A percentile compares a stretch with the other conserved stretches of the same genome.
These are phyloP conservation scores for Anastrepha obliqua DNA, from an alignment of 1,140 invertebrate species.

Conservation along the genomic window DNA sequence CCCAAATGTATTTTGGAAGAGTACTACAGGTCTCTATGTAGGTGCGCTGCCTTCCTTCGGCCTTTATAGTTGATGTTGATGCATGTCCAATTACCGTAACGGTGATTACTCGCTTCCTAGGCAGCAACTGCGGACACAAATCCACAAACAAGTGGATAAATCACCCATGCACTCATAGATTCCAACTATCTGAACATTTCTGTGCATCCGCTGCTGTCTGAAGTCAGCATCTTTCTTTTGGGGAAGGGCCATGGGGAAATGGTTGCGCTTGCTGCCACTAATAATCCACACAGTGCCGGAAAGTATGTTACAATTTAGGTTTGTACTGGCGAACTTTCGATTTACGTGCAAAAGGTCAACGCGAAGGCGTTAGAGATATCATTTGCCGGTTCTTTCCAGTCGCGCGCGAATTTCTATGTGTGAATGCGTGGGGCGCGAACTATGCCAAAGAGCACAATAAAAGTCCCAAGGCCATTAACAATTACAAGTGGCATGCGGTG, in stretches of 20 bases:
- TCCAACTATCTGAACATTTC: not conserved
- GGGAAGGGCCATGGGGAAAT: not conserved
- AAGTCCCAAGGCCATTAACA: constrained; percentile 47
- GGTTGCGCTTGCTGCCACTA: not conserved
- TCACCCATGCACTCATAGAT: not conserved
- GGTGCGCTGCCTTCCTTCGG: not conserved
- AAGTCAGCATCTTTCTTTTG: constrained; percentile 1
- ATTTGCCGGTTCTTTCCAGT: not conserved
- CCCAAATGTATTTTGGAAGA: too few species aligned
- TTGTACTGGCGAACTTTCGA: not conserved
- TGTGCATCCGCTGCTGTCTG: not conserved
- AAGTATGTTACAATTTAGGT: constrained; percentile 12
- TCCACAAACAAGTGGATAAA: not conserved
- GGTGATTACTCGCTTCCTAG: constrained; percentile 41
- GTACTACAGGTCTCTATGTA: too few species aligned
- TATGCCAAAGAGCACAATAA: not conserved
- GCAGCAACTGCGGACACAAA: not conserved
- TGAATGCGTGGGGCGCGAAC: not conserved
- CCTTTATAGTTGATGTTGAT: not conserved
- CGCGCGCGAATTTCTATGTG: not conserved
- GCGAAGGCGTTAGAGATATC: not conserved
- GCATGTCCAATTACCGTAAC: constrained; percentile 32
- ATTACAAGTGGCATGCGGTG: not conserved
- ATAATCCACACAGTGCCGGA: constrained; percentile 13
- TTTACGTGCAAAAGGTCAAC: constrained; percentile 49